Base-by-base conservation (phyloP, 2,888 invertebrate genomes). In the Erebia epiphron region DNA sequence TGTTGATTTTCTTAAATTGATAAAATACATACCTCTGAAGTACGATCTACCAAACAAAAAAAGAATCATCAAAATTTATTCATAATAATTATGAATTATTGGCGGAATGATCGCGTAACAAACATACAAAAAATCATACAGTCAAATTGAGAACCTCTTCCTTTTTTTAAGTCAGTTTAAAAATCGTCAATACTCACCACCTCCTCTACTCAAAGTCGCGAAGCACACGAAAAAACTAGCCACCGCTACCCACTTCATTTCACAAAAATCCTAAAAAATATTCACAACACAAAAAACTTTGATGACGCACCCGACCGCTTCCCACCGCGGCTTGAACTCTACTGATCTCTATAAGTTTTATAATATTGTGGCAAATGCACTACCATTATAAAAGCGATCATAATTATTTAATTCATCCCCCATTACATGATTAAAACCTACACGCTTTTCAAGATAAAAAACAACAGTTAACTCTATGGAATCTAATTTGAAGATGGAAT, bases 241-340 rank as follows among this genome's bases (percentile, higher is more conserved):
- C 76, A 87, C 76, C 78, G 89, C 80, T 75, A 85, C 78, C 86
- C 90, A 92, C 88, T 85, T 86, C 92, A 92, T 92, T 78, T 83
- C 90, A 92, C 90, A 82, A 78, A 67, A 82, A 83, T 80, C 79
- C 79, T 82, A 79, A 82, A 73, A 62, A 75, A 69, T 74, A 75
- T 72, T 80, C 84, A 85, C 88, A 84, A 83, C 85, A 87, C 86
- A 82, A 82, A 77, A 79, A 43, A 62, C 46, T 26, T 79, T 80
- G 77, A 65, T 72, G 66, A 63, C 54, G 49, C 71, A 77, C 76
- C 78, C 83, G 84, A 82, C 86, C 86, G 80, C 79, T 81, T 76
- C 78, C 77, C 78, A 78, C 79, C 79, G 80, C 81, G 82, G 79
- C 77, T 78, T 78, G 82, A 79, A 77, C 82, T 80, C 83, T 77